A percentile compares a stretch with the other conserved stretches of the same genome.
phyloP scores from a whole-genome alignment of 2,113 vertebrate genomes.

The Spheniscus mendiculus region DNA sequence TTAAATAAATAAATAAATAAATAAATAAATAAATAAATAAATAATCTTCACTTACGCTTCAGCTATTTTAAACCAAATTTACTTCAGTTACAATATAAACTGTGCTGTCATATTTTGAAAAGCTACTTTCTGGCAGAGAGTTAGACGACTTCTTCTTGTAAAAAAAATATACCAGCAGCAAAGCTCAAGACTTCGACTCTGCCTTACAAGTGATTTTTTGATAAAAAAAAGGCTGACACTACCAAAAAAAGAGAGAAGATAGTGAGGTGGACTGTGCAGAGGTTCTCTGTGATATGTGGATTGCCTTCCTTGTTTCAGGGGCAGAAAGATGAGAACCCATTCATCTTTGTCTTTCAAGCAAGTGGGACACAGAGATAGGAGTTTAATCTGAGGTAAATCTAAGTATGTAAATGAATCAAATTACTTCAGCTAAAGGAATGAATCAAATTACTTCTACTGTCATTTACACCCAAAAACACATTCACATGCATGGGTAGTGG shows the following conservation, averaged over 20 bases:
- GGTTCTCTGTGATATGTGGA: not conserved
- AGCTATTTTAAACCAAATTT: slow-evolving; percentile 7
- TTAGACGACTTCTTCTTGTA: not conserved
- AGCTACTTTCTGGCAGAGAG: not conserved
- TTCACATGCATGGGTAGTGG: not conserved
- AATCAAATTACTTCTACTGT: not conserved
- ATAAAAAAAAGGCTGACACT: not conserved
- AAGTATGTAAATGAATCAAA: not conserved
- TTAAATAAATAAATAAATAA: not conserved
- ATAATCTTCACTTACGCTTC: not conserved
- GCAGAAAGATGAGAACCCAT: not conserved
- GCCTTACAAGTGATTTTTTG: not conserved
- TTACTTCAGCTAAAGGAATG: not conserved
- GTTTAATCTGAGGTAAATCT: not conserved
- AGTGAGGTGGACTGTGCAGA: not conserved
- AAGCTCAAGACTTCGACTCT: not conserved
- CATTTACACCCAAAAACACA: not conserved
- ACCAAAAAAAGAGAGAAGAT: not conserved
- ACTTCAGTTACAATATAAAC: not conserved
- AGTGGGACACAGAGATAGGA: not conserved
- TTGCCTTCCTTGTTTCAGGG: not conserved
- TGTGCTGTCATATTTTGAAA: not conserved
- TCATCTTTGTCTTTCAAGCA: not conserved
- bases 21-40: not conserved
- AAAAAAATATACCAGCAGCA: not conserved